Conservation (phyloP, 2,113 vertebrate genomes). For the Gnathonemus echidnorhynchus region DNA sequence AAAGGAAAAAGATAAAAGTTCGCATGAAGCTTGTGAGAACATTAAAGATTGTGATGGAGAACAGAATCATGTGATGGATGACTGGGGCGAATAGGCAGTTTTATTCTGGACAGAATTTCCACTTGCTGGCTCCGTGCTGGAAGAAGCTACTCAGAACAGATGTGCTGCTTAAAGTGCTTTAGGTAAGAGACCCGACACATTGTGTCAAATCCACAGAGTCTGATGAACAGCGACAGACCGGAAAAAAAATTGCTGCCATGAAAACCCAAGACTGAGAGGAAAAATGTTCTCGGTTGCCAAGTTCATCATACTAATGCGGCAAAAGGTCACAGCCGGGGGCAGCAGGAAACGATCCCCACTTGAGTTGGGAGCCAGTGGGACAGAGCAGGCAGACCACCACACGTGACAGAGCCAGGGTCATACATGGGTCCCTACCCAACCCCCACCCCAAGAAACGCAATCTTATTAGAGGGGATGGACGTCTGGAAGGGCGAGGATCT, state of each 20-base stretch:
- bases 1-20: background rate
- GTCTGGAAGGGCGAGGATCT: background rate
- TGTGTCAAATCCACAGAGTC: background rate
- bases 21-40: background rate
- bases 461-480: background rate
- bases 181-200: background rate
- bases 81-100: background rate
- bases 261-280: background rate
- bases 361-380: background rate
- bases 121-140: background rate
- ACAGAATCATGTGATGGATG: background rate
- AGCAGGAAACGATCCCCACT: background rate
- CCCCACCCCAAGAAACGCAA: background rate
- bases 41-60: background rate
- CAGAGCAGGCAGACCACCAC: background rate
- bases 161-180: background rate
- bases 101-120: background rate
- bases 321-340: background rate
- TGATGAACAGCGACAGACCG: background rate
- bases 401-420: background rate
- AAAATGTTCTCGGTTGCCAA: background rate
- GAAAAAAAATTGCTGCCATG: background rate
- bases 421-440: background rate
- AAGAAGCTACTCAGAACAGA: background rate
- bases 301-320: background rate